Conservation (phyloP, 2,797 vertebrate genomes). For the Pristis pectinata region DNA sequence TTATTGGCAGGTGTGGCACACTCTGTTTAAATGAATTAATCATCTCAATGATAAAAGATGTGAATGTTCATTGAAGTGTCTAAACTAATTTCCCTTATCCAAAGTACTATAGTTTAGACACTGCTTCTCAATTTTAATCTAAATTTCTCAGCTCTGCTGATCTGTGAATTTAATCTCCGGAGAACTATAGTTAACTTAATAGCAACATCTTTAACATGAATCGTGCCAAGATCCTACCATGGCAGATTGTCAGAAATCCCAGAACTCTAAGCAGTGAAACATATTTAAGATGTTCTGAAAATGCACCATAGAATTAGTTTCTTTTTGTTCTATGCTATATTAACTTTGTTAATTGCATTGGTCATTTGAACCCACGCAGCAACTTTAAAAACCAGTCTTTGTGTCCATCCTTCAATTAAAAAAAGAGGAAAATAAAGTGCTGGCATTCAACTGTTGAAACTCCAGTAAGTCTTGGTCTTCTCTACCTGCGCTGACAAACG, state of each 20-base stretch:
- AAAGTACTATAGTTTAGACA: background rate
- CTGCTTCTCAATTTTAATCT: slow-evolving; percentile 17
- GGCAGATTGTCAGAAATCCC: background rate
- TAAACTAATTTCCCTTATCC: background rate
- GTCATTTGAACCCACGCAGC: no score
- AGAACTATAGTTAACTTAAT: slow-evolving; percentile 9
- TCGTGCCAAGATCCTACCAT: background rate
- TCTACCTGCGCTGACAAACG: no score
- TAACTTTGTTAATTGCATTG: no score
- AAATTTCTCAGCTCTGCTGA: background rate
- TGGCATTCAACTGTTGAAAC: no score
- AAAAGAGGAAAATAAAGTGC: no score
- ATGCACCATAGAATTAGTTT: no score
- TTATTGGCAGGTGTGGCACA: background rate
- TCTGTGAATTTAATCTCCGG: background rate
- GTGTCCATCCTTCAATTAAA: no score
- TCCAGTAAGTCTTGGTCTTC: no score
- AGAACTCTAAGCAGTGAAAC: background rate
- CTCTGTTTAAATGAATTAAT: background rate
- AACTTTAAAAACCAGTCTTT: no score
- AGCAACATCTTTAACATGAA: background rate
- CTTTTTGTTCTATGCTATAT: no score
- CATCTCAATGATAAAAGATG: slow-evolving; percentile 9
- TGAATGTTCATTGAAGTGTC: background rate
- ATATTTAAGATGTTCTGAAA: background rate